These are phyloP conservation scores for Crotalus tigris DNA, from an alignment of 2,113 vertebrate genomes.

Conservation along the genomic window DNA sequence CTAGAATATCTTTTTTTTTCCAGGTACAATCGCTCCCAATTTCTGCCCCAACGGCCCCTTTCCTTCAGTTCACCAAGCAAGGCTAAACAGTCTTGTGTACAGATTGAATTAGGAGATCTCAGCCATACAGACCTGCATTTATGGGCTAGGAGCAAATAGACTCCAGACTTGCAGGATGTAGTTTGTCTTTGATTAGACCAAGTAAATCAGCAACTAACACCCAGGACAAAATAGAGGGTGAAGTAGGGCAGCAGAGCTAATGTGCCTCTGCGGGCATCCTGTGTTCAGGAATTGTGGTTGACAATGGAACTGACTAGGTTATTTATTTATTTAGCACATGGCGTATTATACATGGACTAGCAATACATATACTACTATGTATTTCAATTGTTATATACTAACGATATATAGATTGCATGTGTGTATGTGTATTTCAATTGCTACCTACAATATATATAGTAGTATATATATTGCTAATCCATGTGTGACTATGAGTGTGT, in stretches of 20 bases:
- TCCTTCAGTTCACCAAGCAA: neutral
- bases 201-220: neutral
- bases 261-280: neutral
- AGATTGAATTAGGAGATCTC: neutral
- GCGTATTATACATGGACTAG: too few relatives aligned
- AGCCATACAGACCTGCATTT: neutral
- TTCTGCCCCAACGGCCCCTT: neutral
- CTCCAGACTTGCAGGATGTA: neutral
- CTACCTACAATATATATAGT: too few relatives aligned
- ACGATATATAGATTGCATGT: too few relatives aligned
- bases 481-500: too few relatives aligned
- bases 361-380: too few relatives aligned
- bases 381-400: too few relatives aligned
- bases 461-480: too few relatives aligned
- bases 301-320: neutral
- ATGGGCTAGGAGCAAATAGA: neutral
- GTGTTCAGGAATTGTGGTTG: neutral
- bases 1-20: neutral
- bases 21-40: neutral
- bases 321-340: too few relatives aligned
- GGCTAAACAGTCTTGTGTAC: neutral
- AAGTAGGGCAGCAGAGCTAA: neutral
- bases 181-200: neutral
- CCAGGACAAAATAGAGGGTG: neutral
- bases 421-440: too few relatives aligned